Conservation (phyloP, 2,888 invertebrate species). For the Prenolepis imparis region DNA sequence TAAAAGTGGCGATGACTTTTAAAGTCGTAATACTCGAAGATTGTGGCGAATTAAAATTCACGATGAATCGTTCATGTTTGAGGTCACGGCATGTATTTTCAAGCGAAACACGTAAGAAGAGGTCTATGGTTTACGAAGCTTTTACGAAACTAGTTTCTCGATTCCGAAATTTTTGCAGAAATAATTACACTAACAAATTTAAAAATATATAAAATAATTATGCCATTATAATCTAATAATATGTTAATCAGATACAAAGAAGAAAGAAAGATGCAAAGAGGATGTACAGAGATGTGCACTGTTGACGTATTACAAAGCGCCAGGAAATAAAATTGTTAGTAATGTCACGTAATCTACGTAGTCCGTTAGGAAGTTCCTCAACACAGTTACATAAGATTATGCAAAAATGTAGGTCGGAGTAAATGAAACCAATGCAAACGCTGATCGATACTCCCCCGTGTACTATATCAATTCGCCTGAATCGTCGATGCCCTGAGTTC, state of each 20-base stretch:
- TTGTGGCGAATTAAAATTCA: conserved; percentile 64
- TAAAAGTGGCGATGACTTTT: conserved; percentile 20
- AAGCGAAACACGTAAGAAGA: conserved; percentile 68
- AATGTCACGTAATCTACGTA: conserved; percentile 73
- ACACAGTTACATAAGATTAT: conserved; percentile 81
- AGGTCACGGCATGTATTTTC: conserved; percentile 52
- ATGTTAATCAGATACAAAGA: neutral
- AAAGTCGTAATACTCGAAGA: conserved; percentile 46
- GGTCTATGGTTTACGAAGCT: conserved; percentile 63
- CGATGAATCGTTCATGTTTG: conserved; percentile 49
- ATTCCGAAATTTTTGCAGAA: neutral
- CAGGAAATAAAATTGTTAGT: conserved; percentile 57
- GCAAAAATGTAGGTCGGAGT: conserved; percentile 74
- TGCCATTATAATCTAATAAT: neutral
- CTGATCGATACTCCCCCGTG: conserved; percentile 59
- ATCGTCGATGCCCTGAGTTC: conserved; percentile 28
- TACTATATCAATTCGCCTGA: conserved; percentile 31
- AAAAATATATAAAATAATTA: neutral
- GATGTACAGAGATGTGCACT: neutral
- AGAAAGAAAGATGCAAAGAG: neutral
- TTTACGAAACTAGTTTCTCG: conserved; percentile 52
- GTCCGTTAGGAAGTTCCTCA: conserved; percentile 74
- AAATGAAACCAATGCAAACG: conserved; percentile 63
- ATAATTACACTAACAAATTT: neutral
- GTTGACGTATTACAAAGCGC: conserved; percentile 12